Conservation (phyloP, 2,797 vertebrate species). For the Mionectes olivaceus region DNA sequence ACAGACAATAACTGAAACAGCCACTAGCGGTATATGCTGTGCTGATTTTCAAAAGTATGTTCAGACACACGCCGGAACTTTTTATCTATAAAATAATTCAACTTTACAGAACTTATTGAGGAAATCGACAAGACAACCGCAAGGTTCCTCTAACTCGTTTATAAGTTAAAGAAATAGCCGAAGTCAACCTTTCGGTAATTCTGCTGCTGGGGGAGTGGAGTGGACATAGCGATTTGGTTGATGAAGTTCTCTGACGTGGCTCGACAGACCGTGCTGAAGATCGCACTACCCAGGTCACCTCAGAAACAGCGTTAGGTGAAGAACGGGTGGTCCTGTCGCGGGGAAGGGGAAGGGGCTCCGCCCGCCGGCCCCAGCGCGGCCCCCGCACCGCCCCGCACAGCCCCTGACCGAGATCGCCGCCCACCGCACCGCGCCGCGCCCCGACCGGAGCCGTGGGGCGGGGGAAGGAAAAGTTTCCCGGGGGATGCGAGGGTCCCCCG, state of each 20-base stretch:
- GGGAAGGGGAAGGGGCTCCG: too few species aligned
- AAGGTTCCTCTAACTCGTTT: background rate
- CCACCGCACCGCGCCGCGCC: background rate
- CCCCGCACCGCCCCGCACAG: background rate
- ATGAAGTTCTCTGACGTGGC: background rate
- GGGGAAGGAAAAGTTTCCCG: conserved; percentile 3
- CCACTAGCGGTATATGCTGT: background rate
- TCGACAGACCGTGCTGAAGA: background rate
- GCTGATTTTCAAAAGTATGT: background rate
- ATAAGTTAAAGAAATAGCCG: background rate
- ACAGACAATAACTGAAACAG: background rate
- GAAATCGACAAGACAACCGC: background rate
- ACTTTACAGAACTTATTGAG: background rate
- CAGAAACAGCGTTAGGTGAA: background rate
- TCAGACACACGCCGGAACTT: background rate
- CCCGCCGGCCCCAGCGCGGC: too few species aligned
- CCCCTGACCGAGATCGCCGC: background rate
- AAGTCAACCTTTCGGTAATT: background rate
- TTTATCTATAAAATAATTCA: background rate
- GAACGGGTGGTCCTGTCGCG: background rate
- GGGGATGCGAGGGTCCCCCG: background rate
- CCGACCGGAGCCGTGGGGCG: background rate
- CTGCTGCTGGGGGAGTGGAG: background rate
- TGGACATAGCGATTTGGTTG: background rate
- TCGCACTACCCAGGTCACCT: background rate